Evolutionary conservation across 2,113 vertebrate genomes (phyloP), one percentile per base, ranked within the genome.

Genomic region (Plecotus auritus): DNA sequence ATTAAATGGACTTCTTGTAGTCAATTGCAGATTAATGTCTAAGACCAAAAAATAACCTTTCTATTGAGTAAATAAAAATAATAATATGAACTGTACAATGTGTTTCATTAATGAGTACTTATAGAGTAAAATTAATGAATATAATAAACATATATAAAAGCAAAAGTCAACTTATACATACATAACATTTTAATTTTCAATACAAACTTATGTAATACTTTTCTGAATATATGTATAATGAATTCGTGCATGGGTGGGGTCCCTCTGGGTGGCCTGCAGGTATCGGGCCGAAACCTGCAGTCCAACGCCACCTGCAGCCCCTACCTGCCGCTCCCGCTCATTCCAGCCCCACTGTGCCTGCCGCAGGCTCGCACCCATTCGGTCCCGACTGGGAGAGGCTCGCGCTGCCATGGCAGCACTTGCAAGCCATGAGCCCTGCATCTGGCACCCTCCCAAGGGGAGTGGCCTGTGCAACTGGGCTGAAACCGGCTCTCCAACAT

Each of bases 181-280:
- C 32, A 45, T 28, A 77, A 83, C 26, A 77, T 84, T 67, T 78
- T 88, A 64, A 76, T 61, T 91, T 88, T 95, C 28, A 90, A 20
- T 47, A 42, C 17, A 66, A 85, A 85, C 3, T 61, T 54, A 78
- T 22, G 8, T 88, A 94, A n/a, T 22, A 32, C 17, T 54, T 90
- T 85, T 66, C 69, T 67, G 26, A 88, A 72, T n/a, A 78, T 28
- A 56, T 40, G 30, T 17, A n/a, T 42, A 72, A 28, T 5, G 49
- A 51, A 51, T 51, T 51, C 49, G 49, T 51, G 54, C 54, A 20
- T 22, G 54, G 54, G 54, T 22, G 54, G 20, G 18, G 20, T 56
- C 20, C 54, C 54, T 56, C 54, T 22, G 54, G 49, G 5, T 18
- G 51, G 20, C 18, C 18, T 56, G 54, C 54, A 56, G 54, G 54